Percentiles rank a stretch among this genome's conserved stretches.
Evolutionary conservation across 2,888 invertebrate species (phyloP).

Genomic region (Cremastobaeus sp.): DNA sequence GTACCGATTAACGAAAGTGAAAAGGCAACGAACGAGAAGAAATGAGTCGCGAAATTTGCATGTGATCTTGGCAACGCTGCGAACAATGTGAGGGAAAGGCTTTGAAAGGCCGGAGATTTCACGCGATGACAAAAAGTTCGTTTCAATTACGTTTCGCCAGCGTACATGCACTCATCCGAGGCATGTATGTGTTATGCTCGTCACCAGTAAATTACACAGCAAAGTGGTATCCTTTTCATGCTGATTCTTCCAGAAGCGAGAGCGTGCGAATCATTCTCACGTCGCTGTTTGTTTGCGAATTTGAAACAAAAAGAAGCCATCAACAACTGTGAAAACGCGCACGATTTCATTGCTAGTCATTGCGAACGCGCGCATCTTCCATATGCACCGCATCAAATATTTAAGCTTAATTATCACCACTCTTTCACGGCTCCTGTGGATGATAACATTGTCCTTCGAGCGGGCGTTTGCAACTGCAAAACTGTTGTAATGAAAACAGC

Average conservation of each 20-base stretch:
- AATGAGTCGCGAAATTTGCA: constrained; percentile 52
- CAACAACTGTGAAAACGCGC: constrained; percentile 43
- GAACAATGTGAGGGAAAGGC: constrained; percentile 61
- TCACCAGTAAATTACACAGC: constrained; percentile 47
- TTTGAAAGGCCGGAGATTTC: constrained; percentile 60
- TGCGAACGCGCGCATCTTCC: constrained; percentile 30
- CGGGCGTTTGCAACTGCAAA: constrained; percentile 7
- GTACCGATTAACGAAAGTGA: constrained; percentile 47
- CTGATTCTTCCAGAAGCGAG: constrained; percentile 62
- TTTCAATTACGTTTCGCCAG: constrained; percentile 51
- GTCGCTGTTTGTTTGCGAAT: constrained; percentile 51
- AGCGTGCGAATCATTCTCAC: constrained; percentile 71
- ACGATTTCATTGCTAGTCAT: constrained; percentile 47
- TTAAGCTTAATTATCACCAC: constrained; percentile 35
- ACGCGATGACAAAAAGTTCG: constrained; percentile 60
- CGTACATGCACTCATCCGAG: constrained; percentile 34
- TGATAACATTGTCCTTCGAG: constrained; percentile 7
- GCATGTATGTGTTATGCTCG: constrained; percentile 44
- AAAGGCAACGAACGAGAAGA: constrained; percentile 34
- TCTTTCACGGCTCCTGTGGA: constrained; percentile 22
- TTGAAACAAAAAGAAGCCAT: constrained; percentile 47
- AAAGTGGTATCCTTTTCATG: constrained; percentile 33
- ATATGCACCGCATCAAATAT: constrained; percentile 28
- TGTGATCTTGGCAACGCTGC: constrained; percentile 57
- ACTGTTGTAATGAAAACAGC: not conserved